Evolutionary conservation across 2,888 invertebrate genomes (phyloP).

Genomic region (Litoditis marina): DNA sequence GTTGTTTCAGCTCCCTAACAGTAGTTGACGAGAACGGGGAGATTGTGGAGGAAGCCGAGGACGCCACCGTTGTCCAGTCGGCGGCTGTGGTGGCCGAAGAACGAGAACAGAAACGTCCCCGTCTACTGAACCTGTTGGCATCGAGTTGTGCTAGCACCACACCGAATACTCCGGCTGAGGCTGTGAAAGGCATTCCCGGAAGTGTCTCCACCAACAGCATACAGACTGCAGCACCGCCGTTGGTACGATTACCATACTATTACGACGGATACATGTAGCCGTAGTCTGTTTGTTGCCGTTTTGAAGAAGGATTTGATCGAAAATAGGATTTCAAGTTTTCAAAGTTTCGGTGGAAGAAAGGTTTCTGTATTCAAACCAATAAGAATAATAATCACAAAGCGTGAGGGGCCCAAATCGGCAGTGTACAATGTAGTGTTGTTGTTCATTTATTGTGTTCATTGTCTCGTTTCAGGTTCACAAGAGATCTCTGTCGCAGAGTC

Average conservation of each 20-base stretch:
- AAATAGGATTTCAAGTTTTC: no score
- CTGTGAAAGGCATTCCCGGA: conserved; percentile 7
- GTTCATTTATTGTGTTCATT: no score
- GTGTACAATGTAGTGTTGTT: no score
- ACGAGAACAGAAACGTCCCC: conserved; percentile 26
- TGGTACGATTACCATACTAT: no score
- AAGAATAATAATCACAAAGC: no score
- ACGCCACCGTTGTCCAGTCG: not conserved
- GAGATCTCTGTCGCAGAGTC: conserved; percentile 55
- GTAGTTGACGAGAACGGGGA: conserved; percentile 24
- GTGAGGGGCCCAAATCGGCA: no score
- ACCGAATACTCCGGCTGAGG: conserved; percentile 13
- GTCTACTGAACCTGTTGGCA: conserved; percentile 29
- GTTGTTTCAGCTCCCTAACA: conserved; percentile 8
- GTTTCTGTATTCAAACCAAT: no score
- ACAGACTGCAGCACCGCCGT: no score
- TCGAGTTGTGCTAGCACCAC: conserved; percentile 6
- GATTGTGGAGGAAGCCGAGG: conserved; percentile 32
- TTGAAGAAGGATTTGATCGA: no score
- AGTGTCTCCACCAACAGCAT: conserved; percentile 18
- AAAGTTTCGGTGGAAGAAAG: no score
- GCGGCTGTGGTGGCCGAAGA: not conserved
- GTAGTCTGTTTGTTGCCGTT: no score
- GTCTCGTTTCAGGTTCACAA: conserved; percentile 47
- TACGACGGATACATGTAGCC: no score